Conservation (phyloP, 2,113 vertebrate genomes). For the Calidris pugnax region DNA sequence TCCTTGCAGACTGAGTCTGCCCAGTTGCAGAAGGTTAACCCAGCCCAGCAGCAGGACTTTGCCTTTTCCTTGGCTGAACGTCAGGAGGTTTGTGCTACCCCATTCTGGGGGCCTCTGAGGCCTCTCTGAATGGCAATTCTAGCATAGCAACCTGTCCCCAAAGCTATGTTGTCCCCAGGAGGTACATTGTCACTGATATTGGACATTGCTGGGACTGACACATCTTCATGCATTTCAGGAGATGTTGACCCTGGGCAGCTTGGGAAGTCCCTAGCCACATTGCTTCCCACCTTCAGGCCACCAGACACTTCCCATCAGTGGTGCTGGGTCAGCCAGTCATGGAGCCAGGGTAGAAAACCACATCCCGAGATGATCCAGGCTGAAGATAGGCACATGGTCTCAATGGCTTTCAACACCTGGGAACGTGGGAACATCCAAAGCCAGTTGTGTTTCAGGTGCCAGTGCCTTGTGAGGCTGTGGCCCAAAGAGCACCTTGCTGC, state of each 20-base stretch:
- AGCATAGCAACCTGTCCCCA: not conserved
- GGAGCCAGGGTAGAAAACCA: not conserved
- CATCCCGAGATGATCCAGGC: not conserved
- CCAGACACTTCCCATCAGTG: not conserved
- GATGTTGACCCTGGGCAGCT: not conserved
- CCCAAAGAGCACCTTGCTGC: not conserved
- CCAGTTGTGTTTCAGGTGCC: fast-evolving
- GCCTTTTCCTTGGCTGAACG: not conserved
- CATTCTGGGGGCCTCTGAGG: not conserved
- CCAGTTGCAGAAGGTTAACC: not conserved
- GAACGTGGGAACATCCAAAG: fast-evolving
- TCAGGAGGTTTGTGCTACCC: not conserved
- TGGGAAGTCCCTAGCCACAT: not conserved
- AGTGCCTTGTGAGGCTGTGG: not conserved
- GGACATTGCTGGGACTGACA: not conserved
- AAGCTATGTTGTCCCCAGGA: not conserved
- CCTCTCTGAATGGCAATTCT: not conserved
- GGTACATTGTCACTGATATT: fast-evolving
- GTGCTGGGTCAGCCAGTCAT: not conserved
- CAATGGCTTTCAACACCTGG: not conserved
- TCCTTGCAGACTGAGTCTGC: not conserved
- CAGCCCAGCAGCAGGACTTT: not conserved
- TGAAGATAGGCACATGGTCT: not conserved
- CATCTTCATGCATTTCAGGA: not conserved
- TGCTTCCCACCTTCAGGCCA: not conserved